Evolutionary conservation across 1,140 invertebrate species (phyloP), one percentile per base, ranked within the genome.

Genomic region (Drosophila leontia): DNA sequence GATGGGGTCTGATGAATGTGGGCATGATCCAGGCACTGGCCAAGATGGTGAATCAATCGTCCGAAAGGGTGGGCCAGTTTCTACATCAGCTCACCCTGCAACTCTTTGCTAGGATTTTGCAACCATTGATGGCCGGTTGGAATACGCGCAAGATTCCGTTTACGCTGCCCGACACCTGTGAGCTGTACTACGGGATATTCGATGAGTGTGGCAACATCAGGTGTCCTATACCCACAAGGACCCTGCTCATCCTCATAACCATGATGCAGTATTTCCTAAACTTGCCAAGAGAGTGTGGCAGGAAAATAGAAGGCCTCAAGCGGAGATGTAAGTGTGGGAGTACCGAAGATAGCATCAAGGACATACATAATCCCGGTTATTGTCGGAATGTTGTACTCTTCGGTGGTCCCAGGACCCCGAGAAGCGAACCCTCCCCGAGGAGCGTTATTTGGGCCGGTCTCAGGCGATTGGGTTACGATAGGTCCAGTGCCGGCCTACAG

Each of bases 101-200:
- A 8, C 68, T 67, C 4, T 86, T 87, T n/a, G 48, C 61, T 0
- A 48, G 63, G 8, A 63, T 86, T 0, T 35, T 82, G 0, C 61
- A 86, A 32, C 75, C 82, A 0, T 56, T 82, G 45, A 50, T 58
- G n/a, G 37, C 51, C 0, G 58, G 57, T 1, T 82, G 82, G 70
- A 68, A 71, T 19, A 56, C 37, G 2, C 59, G 37, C 11, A 72
- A 72, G 13, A 71, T 86, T 13, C 82, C 82, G 0, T 53, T 86
- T 1, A 53, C 59, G 0, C 55, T 65, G 7, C 23, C 75, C 1
- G 48, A 79, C n/a, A 72, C 59, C 7, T 76, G 60, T 56, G 65
- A 63, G 2, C 48, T 79, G 7, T 86, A 86, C 26, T 69, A 75
- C 17, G 51, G 57, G 0, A 86, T 86, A 11, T 85, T 70, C 34